phyloP scores from a whole-genome alignment of 1,140 invertebrate species.

The Anastatus disparis region DNA sequence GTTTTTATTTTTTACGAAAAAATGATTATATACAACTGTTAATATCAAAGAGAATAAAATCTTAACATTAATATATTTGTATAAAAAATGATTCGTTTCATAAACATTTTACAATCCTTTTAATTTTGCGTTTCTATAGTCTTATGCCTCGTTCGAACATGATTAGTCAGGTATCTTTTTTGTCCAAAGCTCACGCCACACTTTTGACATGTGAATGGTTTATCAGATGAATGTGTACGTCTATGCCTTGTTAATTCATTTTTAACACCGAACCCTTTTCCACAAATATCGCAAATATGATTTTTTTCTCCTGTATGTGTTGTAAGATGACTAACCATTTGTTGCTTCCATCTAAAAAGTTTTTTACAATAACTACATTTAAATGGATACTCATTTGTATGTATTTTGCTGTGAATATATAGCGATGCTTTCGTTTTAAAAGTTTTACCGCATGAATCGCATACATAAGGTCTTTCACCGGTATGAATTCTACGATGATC shows the following conservation, averaged over 20 bases:
- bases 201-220: constrained; percentile 66
- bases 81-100: not conserved
- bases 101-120: not conserved
- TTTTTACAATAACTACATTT: constrained; percentile 64
- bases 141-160: constrained; percentile 51
- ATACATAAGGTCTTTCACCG: constrained; percentile 72
- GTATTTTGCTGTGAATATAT: constrained; percentile 69
- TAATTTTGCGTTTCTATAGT: not conserved
- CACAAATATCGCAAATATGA: constrained; percentile 67
- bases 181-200: constrained; percentile 71
- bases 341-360: constrained; percentile 66
- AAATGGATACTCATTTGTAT: constrained; percentile 66
- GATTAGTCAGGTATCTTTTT: constrained; percentile 67
- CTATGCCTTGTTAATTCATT: constrained; percentile 67
- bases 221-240: constrained; percentile 66
- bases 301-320: constrained; percentile 66
- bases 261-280: constrained; percentile 67
- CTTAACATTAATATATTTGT: not conserved
- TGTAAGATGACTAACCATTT: constrained; percentile 63
- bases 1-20: not conserved
- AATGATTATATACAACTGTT: not conserved
- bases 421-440: constrained; percentile 68
- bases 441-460: constrained; percentile 71
- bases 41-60: not conserved
- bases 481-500: constrained; percentile 75